These are phyloP conservation scores for Odontesthes bonariensis DNA, from an alignment of 2,113 vertebrate species.

Conservation along the genomic window DNA sequence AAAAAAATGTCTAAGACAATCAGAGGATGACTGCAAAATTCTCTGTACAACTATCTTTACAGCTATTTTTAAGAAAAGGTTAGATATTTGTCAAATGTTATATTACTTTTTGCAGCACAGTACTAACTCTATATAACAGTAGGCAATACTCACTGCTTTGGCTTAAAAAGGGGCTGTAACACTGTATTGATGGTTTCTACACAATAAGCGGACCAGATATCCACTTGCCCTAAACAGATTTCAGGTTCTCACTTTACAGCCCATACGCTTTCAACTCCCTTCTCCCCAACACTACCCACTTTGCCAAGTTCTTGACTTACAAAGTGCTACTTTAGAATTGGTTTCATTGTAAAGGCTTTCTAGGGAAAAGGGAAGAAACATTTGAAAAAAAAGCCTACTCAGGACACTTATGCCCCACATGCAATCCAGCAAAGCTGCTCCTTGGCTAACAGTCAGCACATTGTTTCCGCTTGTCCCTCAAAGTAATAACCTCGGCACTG, in stretches of 20 bases:
- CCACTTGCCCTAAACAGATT: conserved; percentile 65
- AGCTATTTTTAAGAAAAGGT: too few species aligned
- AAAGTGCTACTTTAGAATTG: conserved; percentile 81
- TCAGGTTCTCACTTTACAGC: conserved; percentile 58
- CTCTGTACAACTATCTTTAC: not conserved
- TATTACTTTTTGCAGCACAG: not conserved
- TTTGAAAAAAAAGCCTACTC: conserved; percentile 64
- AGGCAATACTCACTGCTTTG: not conserved
- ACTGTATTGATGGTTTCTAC: conserved; percentile 26
- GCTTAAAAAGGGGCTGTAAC: not conserved
- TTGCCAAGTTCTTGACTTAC: conserved; percentile 81
- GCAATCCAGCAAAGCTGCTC: conserved; percentile 81
- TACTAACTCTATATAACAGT: not conserved
- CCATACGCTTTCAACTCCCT: conserved; percentile 51
- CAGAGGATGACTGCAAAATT: too few species aligned
- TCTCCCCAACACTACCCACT: conserved; percentile 60
- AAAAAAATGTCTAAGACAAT: too few species aligned
- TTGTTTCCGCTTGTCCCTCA: conserved; percentile 87
- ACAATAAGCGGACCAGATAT: conserved; percentile 52
- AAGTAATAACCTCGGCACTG: conserved; percentile 76
- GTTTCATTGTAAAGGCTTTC: conserved; percentile 79
- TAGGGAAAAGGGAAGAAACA: conserved; percentile 58
- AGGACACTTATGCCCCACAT: conserved; percentile 84
- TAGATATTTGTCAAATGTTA: not conserved
- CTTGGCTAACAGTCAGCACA: conserved; percentile 85